Evolutionary conservation across 1,140 invertebrate genomes (phyloP), one percentile per base, ranked within the genome.

Genomic region (Doryteuthis pealeii): DNA sequence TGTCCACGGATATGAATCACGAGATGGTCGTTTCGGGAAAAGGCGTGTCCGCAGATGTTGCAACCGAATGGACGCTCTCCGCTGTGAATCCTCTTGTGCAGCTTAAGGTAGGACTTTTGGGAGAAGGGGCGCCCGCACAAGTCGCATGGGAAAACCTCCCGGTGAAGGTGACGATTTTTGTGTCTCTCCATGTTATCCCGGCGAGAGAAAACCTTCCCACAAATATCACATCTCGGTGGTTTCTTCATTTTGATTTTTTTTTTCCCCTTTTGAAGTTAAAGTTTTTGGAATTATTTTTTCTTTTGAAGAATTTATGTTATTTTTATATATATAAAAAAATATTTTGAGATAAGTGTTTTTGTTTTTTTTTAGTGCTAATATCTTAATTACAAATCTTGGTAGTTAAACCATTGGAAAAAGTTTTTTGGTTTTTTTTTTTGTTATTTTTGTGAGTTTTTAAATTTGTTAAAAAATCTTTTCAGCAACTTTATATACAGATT

Each of bases 31-130:
- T 92, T 92, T 89, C 97, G 99, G 89, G 98, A 94, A 88, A 97
- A 99, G 18, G 96, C 96, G 87, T 98, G 99, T 88, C 98, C 96
- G n/a, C 97, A 97, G 71, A 93, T 97, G 90, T 99, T 94, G 89
- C 97, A 99, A 1, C 94, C 94, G 89, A 97, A 99, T 0, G 97
- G 97, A 85, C 98, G 98, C 88, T 98, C 96, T 0, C 97, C 97
- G 0, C 74, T 77, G 30, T 75, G 76, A n/a, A 69, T 77, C n/a
- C 66, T 90, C 54, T 98, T 90, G 86, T 99, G 96, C 0, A 95
- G 97, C 89, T 97, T 96, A 33, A 98, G 89, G 1, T 95, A 97
- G 82, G 62, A 33, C 45, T 72, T 74, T 14, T 40, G 65, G 6
- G 69, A 68, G 18, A 76, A 75, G 2, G 32, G 43, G 30, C 76